A percentile compares a stretch with the other conserved stretches of the same genome.
These are phyloP conservation scores for Dicyrtoma fusca DNA, from an alignment of 2,888 invertebrate species.

Conservation along the genomic window DNA sequence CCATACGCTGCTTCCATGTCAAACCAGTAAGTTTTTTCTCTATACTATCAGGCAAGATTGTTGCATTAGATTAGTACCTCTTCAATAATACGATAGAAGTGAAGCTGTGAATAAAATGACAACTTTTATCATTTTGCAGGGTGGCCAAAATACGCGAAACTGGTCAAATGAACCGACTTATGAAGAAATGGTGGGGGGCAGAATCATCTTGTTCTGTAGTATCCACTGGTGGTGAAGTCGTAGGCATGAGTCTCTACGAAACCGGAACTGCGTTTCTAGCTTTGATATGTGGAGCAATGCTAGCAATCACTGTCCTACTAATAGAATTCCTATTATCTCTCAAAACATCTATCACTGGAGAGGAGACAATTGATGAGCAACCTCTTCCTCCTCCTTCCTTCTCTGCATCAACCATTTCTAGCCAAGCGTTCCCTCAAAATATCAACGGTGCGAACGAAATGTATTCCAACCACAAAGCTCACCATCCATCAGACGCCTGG, in stretches of 20 bases:
- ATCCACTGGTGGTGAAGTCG: slow-evolving; percentile 37
- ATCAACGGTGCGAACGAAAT: not conserved
- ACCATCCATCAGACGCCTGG: not conserved
- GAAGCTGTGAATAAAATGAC: too few relatives aligned
- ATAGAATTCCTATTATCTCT: slow-evolving; percentile 36
- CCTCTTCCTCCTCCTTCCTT: not conserved
- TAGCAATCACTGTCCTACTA: slow-evolving; percentile 38
- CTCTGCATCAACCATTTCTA: not conserved
- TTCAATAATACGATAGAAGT: too few relatives aligned
- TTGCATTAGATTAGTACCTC: too few relatives aligned
- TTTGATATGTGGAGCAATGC: slow-evolving; percentile 41
- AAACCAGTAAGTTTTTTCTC: slow-evolving; percentile 39
- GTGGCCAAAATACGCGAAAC: slow-evolving; percentile 50
- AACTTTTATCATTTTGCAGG: too few relatives aligned
- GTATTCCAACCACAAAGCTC: not conserved
- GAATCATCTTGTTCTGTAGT: slow-evolving; percentile 41
- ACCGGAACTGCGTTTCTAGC: slow-evolving; percentile 53
- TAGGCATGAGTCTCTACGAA: slow-evolving; percentile 49
- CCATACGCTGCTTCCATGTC: slow-evolving; percentile 51
- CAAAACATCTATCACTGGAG: not conserved
- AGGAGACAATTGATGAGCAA: not conserved
- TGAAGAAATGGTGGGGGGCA: slow-evolving; percentile 55
- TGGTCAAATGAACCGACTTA: slow-evolving; percentile 52
- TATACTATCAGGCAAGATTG: too few relatives aligned
- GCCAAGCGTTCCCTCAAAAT: not conserved